These are phyloP conservation scores for Aphelinus atriplicis DNA, from an alignment of 1,140 invertebrate genomes.

Conservation along the genomic window DNA sequence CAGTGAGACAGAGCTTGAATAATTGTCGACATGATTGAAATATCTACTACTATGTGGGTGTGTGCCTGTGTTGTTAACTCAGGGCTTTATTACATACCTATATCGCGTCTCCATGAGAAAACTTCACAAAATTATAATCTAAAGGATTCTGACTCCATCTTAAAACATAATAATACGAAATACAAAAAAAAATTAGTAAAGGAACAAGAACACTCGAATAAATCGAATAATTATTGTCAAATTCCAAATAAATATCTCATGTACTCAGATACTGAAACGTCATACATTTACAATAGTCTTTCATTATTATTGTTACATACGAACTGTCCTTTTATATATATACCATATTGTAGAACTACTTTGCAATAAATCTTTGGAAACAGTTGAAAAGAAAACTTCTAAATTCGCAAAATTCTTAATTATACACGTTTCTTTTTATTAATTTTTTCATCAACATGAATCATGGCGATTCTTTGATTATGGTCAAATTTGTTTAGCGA, in stretches of 20 bases:
- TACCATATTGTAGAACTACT: slow-evolving; percentile 32
- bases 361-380: slow-evolving; percentile 38
- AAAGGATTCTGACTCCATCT: slow-evolving; percentile 27
- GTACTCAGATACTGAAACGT: slow-evolving; percentile 30
- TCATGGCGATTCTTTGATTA: not conserved
- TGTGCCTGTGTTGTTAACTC: slow-evolving; percentile 33
- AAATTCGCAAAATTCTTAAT: slow-evolving; percentile 16
- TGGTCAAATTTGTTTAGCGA: slow-evolving; percentile 11
- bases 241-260: slow-evolving; percentile 40
- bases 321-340: slow-evolving; percentile 39
- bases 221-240: slow-evolving; percentile 40
- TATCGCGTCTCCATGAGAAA: slow-evolving; percentile 28
- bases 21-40: slow-evolving; percentile 29
- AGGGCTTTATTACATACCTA: slow-evolving; percentile 26
- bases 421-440: slow-evolving; percentile 10
- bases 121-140: slow-evolving; percentile 23
- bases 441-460: not conserved
- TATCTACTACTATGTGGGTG: slow-evolving; percentile 35
- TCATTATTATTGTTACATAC: slow-evolving; percentile 40
- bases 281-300: slow-evolving; percentile 39
- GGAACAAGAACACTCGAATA: slow-evolving; percentile 22
- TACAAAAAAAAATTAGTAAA: slow-evolving; percentile 27
- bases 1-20: slow-evolving; percentile 35
- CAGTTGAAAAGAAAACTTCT: slow-evolving; percentile 29
- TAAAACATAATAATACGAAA: slow-evolving; percentile 31